Evolutionary conservation across 2,113 vertebrate genomes (phyloP), one percentile per base, ranked within the genome.

Genomic region (Ciconia stormi): DNA sequence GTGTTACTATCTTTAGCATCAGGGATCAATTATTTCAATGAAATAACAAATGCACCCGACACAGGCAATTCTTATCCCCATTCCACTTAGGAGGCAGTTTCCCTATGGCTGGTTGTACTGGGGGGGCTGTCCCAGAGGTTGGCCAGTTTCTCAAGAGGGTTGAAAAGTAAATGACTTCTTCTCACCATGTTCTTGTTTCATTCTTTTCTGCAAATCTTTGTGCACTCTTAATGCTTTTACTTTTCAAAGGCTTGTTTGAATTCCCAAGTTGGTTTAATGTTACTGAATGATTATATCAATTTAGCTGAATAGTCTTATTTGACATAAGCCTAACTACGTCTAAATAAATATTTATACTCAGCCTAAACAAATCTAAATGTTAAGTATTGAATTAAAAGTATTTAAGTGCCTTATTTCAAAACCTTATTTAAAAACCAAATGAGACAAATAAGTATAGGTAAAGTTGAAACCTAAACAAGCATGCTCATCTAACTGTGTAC

Each of bases 311-410:
- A 52, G 16, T 85, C 12, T 77, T 85, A 3, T 65, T 93, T 96
- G 78, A 85, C 58, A n/a, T 85, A 80, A 94, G 46, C 46, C 36
- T 89, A 95, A 82, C 72, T 84, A 29, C 58, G 49, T 87, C 66
- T 69, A 93, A 93, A 96, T 94, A 91, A 91, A 85, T 94, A 90
- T 76, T 97, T 96, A 90, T 90, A 76, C 58, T 77, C 62, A 44
- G 19, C 56, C 70, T 87, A 90, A 96, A 91, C 78, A 87, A 95
- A 85, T 77, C 36, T 85, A 79, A 90, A 91, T 94, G 46, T 89
- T 85, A 93, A 82, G 62, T 91, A 62, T 90, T 77, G 52, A 53
- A 46, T 85, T 93, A 53, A 85, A 90, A 91, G 40, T 83, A 58
- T 87, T 92, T 83, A 92, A 83, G 80, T 81, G 29, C 38, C 55